Evolutionary conservation across 1,140 invertebrate species (phyloP).

Genomic region (Elysia chlorotica): DNA sequence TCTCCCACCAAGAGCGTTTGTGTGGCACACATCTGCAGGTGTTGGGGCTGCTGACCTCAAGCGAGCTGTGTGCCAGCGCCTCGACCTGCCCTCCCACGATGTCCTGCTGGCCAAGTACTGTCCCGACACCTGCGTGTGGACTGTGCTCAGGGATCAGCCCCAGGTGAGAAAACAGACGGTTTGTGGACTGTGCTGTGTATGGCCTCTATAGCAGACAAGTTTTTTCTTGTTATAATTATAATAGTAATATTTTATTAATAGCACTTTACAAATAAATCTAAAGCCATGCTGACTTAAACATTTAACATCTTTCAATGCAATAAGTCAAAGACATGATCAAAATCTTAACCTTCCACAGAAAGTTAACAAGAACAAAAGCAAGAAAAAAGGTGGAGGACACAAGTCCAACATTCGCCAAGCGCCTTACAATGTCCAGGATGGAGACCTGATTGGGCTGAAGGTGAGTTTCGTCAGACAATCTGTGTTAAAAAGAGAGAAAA

Average conservation of each 20-base stretch:
- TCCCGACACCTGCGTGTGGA: conserved; percentile 45
- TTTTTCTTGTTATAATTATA: no score
- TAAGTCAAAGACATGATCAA: no score
- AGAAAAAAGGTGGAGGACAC: conserved; percentile 30
- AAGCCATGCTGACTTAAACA: no score
- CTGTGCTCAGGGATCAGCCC: conserved; percentile 34
- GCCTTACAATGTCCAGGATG: conserved; percentile 52
- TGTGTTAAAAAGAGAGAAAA: no score
- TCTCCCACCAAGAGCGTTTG: conserved; percentile 33
- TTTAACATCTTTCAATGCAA: no score
- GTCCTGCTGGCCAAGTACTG: conserved; percentile 54
- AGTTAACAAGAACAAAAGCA: conserved; percentile 28
- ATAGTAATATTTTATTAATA: no score
- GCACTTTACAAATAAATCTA: no score
- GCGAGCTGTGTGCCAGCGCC: conserved; percentile 33
- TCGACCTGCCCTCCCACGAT: conserved; percentile 39
- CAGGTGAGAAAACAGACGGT: no score
- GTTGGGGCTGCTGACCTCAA: conserved; percentile 34
- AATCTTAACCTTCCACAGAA: conserved; percentile 9
- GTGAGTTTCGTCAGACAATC: no score
- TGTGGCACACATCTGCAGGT: conserved; percentile 47
- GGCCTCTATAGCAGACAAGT: no score
- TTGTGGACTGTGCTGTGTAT: no score
- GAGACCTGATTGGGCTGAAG: conserved; percentile 54
- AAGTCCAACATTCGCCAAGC: conserved; percentile 45